Evolutionary conservation across 2,888 invertebrate species (phyloP).

Genomic region (Scaptomyza tumidula): DNA sequence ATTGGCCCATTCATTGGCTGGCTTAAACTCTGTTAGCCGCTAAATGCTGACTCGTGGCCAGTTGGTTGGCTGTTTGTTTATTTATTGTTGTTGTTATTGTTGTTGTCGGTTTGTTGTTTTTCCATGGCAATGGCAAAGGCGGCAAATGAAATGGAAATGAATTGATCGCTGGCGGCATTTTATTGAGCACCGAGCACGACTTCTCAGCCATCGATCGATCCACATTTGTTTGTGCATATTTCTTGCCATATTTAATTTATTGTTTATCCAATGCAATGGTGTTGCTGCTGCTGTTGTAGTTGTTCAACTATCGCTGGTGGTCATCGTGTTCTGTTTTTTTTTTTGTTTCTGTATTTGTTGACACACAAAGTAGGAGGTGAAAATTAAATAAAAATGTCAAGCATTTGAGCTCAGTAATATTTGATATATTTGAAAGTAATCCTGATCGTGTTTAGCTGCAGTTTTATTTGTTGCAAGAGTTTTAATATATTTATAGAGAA

Average conservation of each 20-base stretch:
- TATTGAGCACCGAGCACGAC: slow-evolving; percentile 74
- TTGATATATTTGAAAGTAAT: not conserved
- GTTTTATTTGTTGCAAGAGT: not conserved
- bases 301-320: slow-evolving; percentile 29
- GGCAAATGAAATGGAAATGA: slow-evolving; percentile 74
- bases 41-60: slow-evolving; percentile 47
- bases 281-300: slow-evolving; percentile 35
- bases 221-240: slow-evolving; percentile 63
- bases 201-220: slow-evolving; percentile 68
- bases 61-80: slow-evolving; percentile 27
- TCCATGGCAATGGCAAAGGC: slow-evolving; percentile 67
- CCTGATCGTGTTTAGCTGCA: not conserved
- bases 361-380: slow-evolving; percentile 29
- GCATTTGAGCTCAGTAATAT: not conserved
- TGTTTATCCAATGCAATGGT: slow-evolving; percentile 48
- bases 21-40: slow-evolving; percentile 17
- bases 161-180: slow-evolving; percentile 70
- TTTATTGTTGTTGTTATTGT: slow-evolving; percentile 1
- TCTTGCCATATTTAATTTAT: slow-evolving; percentile 68
- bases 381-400: slow-evolving; percentile 39
- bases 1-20: slow-evolving; percentile 56
- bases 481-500: no score
- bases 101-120: slow-evolving; percentile 24
- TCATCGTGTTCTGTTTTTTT: slow-evolving; percentile 8
- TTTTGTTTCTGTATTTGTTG: not conserved